A percentile compares a stretch with the other conserved stretches of the same genome.
These are phyloP conservation scores for Synaphobranchus kaupii DNA, from an alignment of 2,797 vertebrate genomes.

Conservation along the genomic window DNA sequence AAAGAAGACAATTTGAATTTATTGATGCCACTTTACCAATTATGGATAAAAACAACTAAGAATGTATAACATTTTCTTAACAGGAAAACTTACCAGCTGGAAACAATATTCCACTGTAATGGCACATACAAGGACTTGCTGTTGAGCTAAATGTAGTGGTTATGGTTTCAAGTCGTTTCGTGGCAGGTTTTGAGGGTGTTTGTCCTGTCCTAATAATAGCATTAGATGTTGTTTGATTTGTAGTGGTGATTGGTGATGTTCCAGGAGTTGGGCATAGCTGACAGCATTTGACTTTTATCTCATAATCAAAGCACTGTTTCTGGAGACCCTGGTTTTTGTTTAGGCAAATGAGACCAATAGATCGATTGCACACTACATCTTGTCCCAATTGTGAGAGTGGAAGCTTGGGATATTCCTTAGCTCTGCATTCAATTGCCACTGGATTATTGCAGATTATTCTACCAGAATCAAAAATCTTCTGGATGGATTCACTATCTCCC, in stretches of 20 bases:
- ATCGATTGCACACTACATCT: constrained; percentile 65
- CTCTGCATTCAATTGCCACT: constrained; percentile 71
- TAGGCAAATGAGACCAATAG: background rate
- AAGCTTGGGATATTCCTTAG: constrained; percentile 42
- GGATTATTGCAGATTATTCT: constrained; percentile 62
- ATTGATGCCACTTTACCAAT: background rate
- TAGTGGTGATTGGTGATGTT: background rate
- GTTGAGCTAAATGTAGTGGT: background rate
- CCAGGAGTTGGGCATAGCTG: background rate
- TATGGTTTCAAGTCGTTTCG: background rate
- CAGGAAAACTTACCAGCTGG: constrained; percentile 40
- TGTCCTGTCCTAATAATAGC: no score
- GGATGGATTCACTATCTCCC: constrained; percentile 75
- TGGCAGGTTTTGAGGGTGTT: background rate
- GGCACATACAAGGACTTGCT: constrained; percentile 9
- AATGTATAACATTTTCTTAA: background rate
- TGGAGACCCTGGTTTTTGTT: constrained; percentile 30
- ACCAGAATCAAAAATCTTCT: constrained; percentile 62
- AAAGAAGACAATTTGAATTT: background rate
- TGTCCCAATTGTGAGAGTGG: constrained; percentile 61
- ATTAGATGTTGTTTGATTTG: background rate
- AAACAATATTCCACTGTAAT: constrained; percentile 14
- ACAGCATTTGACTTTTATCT: constrained; percentile 77
- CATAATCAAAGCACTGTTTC: constrained; percentile 70
- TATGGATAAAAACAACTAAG: background rate